Evolutionary conservation across 2,797 vertebrate genomes (phyloP).

Genomic region (Xiphophorus birchmanni): DNA sequence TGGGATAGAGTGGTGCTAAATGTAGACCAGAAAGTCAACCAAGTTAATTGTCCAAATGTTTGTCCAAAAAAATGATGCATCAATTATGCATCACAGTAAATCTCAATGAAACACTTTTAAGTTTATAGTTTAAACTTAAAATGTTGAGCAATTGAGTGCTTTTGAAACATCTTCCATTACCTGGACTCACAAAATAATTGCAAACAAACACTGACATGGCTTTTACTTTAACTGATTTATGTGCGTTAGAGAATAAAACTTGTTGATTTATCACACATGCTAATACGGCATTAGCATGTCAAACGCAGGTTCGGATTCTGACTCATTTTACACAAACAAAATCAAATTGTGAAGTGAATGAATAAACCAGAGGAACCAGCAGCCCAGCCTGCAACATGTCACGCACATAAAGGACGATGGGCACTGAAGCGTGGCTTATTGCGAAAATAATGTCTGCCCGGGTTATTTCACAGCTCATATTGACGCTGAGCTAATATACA

Average conservation of each 20-base stretch:
- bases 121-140: neutral
- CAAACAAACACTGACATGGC: neutral
- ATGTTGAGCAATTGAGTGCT: neutral
- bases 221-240: neutral
- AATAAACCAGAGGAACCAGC: slow-evolving; percentile 29
- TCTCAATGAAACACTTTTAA: neutral
- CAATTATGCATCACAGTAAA: neutral
- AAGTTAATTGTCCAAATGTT: neutral
- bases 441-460: slow-evolving; percentile 33
- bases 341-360: slow-evolving; percentile 5
- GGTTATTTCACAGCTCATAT: slow-evolving; percentile 28
- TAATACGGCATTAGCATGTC: neutral
- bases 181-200: neutral
- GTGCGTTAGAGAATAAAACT: neutral
- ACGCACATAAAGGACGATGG: slow-evolving; percentile 12
- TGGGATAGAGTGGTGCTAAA: neutral
- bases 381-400: neutral
- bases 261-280: neutral
- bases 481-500: slow-evolving; percentile 22
- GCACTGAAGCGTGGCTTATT: slow-evolving; percentile 38
- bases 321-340: neutral
- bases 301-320: neutral
- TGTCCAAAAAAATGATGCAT: neutral
- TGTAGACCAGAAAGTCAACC: no score
- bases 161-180: slow-evolving; percentile 5